Evolutionary conservation across 2,797 vertebrate species (phyloP).

Genomic region (Apodemus agrarius): DNA sequence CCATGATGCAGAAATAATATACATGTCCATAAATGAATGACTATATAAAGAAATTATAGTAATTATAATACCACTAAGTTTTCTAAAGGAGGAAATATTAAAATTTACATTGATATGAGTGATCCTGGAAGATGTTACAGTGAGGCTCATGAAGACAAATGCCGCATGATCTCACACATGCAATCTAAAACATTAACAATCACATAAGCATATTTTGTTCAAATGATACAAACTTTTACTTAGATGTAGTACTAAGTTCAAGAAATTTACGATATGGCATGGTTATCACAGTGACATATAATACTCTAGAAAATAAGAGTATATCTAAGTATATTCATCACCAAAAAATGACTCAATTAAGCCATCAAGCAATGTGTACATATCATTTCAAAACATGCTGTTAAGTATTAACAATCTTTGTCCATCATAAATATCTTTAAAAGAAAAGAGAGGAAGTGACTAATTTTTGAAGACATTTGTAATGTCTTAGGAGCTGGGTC

Average conservation of each 20-base stretch:
- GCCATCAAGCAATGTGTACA: not conserved
- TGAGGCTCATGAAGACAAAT: not conserved
- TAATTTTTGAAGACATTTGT: conserved; percentile 19
- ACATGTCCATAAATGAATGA: not conserved
- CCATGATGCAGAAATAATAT: not conserved
- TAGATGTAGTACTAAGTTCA: not conserved
- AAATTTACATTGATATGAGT: not conserved
- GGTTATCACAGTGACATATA: not conserved
- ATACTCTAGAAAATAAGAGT: not conserved
- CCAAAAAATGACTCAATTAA: not conserved
- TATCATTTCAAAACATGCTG: not conserved
- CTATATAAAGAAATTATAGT: not conserved
- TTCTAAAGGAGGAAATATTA: not conserved
- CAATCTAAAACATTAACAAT: not conserved
- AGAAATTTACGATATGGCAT: not conserved
- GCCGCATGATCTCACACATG: not conserved
- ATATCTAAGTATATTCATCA: not conserved
- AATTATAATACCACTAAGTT: not conserved
- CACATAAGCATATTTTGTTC: not conserved
- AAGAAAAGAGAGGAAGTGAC: not conserved
- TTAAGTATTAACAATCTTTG: not conserved
- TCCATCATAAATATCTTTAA: not conserved
- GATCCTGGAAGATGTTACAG: not conserved
- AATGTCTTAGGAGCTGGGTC: conserved; percentile 9
- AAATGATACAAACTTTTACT: conserved; percentile 5